A percentile compares a stretch with the other conserved stretches of the same genome.
phyloP scores from a whole-genome alignment of 1,140 invertebrate genomes.

The Goniozus legneri region DNA sequence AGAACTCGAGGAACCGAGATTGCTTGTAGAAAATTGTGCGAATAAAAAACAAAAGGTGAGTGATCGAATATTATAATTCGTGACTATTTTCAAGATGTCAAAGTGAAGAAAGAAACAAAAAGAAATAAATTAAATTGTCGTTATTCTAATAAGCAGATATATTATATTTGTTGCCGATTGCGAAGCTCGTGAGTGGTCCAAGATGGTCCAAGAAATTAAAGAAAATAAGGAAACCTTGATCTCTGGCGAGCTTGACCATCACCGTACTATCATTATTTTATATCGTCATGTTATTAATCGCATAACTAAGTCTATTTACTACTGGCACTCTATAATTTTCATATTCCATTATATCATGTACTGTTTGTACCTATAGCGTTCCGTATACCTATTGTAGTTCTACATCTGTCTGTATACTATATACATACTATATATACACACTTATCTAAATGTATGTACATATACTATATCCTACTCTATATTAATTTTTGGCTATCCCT shows the following conservation, averaged over 20 bases:
- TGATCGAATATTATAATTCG: too few species aligned
- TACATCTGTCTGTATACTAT: conserved; percentile 33
- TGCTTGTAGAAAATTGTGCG: too few species aligned
- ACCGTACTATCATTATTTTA: conserved; percentile 13
- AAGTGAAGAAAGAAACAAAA: too few species aligned
- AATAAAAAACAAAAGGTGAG: too few species aligned
- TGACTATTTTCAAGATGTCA: too few species aligned
- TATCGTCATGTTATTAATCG: conserved; percentile 19
- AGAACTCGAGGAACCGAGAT: too few species aligned
- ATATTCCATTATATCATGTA: conserved; percentile 16
- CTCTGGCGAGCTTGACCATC: conserved; percentile 21
- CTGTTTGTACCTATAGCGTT: conserved; percentile 24
- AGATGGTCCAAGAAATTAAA: too few species aligned
- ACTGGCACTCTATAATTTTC: conserved; percentile 20
- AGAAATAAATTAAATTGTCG: too few species aligned
- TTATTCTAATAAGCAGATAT: too few species aligned
- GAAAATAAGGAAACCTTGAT: too few species aligned
- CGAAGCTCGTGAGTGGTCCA: too few species aligned
- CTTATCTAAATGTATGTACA: conserved; percentile 28
- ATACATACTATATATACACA: conserved; percentile 30
- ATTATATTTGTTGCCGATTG: too few species aligned
- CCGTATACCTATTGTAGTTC: conserved; percentile 35
- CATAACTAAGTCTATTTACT: conserved; percentile 17
- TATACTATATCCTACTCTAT: conserved; percentile 21
- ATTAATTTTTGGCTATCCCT: conserved; percentile 1